Evolutionary conservation across 2,113 vertebrate species (phyloP), one percentile per base, ranked within the genome.

Genomic region (Alligator sinensis): DNA sequence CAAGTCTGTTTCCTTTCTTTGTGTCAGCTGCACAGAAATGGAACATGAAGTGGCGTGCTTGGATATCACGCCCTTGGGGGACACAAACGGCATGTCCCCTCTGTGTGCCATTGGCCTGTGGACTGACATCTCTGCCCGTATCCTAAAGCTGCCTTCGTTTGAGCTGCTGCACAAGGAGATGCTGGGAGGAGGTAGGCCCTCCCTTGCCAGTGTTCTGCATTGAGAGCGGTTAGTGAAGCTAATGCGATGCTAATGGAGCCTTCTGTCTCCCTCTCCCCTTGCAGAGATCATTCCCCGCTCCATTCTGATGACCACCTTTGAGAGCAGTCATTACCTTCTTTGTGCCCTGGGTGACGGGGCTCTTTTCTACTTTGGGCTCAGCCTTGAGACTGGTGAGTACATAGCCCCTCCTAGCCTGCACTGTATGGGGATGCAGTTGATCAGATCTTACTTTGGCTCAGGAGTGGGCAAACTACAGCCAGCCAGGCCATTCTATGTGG

Each of bases 241-340:
- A 63, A 1, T 4, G 2, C 15, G 66, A 27, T 2, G 0, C 2
- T 19, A 16, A 75, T 8, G 2, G 55, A 28, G 3, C 84, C n/a
- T 25, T 55, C 25, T 24, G 19, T 63, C 7, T 30, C 9, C 22
- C 7, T 78, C 62, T 82, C 82, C 80, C 47, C 83, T 55, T 22
- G 2, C 97, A 99, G 99, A 99, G 96, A 99, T 99, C 87, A 99
- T 99, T 87, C 99, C 99, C 80, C 99, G 99, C 27, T 99, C 99
- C 78, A 99, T 99, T 97, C 98, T 99, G 95, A 99, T 99, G 99
- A 99, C 99, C 2, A 99, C 99, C 30, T 99, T 99, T 1, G 99
- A 99, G 97, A 99, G 98, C 86, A 99, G 99, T 97, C 99, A 99
- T 96, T 99, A 99, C 96, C 98, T 99, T 64, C 98, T 99, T 54